Base-by-base conservation (phyloP, 2,113 vertebrate species). In the Oryzias celebensis region DNA sequence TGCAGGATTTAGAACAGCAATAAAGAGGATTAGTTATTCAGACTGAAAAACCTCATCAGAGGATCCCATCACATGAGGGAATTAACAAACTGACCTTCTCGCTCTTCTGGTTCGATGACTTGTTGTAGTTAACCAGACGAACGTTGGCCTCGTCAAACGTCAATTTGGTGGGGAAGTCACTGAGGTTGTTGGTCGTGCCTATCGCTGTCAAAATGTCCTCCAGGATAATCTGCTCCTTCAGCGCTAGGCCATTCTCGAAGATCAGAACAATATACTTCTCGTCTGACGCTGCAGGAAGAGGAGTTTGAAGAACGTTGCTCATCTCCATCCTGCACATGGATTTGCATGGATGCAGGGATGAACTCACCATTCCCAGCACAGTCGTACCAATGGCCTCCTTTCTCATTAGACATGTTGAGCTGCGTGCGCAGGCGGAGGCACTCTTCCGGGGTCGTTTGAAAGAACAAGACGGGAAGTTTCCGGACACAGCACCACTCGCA, bases 191-290 rank as follows among this genome's bases (percentile, higher is more conserved):
- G 78, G 80, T 92, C 53, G 81, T 77, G 60, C 95, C 95, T 52
- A 98, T 95, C 42, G 93, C 93, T 1, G 70, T 81, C 79, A 98
- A 91, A 66, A 99, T 96, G 82, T 93, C 96, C 90, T 98, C 96
- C 90, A 99, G 93, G 81, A 96, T 78, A 58, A 90, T 71, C 86
- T 94, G 93, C 87, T 93, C 93, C 55, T 93, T 92, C 91, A 91
- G 72, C 55, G 89, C 87, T 59, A 95, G 92, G 12, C 94, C 92
- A 67, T 93, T 94, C 91, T 98, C 95, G 77, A 99, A 98, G 90
- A 99, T 98, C 77, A 99, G 79, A 48, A 97, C 96, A 15, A 99
- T 96, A 72, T 94, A 98, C 48, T 97, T 94, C 82, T 98, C 96
- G 67, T 96, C 95, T 3, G 89, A 83, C 87, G 91, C 97, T 98